Base-by-base conservation (phyloP, 2,797 vertebrate genomes). In the Sebastes nivosus region DNA sequence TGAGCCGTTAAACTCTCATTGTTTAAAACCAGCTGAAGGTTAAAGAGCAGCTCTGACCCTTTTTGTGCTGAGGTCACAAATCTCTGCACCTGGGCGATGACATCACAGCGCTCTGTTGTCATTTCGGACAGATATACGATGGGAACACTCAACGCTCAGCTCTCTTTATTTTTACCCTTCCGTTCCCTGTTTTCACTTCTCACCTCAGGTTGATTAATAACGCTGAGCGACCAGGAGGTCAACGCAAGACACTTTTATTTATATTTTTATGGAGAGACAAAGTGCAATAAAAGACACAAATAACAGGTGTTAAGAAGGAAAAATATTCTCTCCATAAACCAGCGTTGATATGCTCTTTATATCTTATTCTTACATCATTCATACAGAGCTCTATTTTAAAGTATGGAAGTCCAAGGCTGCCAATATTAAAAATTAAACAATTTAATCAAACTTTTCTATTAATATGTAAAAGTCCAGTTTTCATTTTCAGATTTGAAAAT, bases 121-220 rank as follows among this genome's bases (percentile, higher is more conserved):
- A 27, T 27, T 52, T 67, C 27, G 1, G 66, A 60, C 42, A 50
- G 65, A 81, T 77, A 63, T 70, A 75, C 4, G 22, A 52, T 25
- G 2, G 67, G 63, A 82, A 65, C 4, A 65, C 4, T 5, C 1
- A 8, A 9, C 29, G 18, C 34, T 82, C 22, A n/a, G 10, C 67
- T 24, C 50, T 38, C 50, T 75, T 72, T 86, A 68, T 79, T 80
- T 75, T 67, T 32, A 20, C 61, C 61, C 12, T 74, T 81, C 75
- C 54, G n/a, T 18, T 42, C 38, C 38, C 5, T 30, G 55, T 81
- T 76, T 54, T 25, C 22, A 54, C 55, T 67, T 20, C 11, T 75
- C 72, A 22, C 84, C 67, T 81, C 72, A 3, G 68, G 74, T 14
- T 67, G 67, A 81, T 58, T 61, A 34, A 64, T 55, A 9, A 38